Evolutionary conservation across 2,888 invertebrate species (phyloP), one percentile per base, ranked within the genome.

Genomic region (Nomada ferruginata): DNA sequence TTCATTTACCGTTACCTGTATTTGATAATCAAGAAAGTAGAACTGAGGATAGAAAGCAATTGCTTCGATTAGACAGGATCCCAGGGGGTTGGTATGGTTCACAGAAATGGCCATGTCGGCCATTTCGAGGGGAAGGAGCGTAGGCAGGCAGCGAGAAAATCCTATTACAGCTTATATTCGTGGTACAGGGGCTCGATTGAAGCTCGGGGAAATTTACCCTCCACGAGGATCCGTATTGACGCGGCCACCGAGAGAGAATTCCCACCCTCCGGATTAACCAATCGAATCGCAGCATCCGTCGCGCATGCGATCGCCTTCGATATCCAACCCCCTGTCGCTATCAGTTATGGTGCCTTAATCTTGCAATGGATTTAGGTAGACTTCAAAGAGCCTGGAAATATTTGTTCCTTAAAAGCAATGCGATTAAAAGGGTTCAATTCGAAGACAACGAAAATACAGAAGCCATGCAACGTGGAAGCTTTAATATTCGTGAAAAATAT

Each of bases 211-310:
- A 53, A 59, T 77, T 83, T 79, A 79, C 84, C 87, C 79, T 86
- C 65, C 75, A 53, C 79, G 64, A 64, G 76, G 82, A 79, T 88
- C 82, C 89, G 89, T 91, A 91, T 92, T 90, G 91, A 92, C 90
- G 90, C 89, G 90, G 86, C 88, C 70, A 10, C 44, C 70, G 44
- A 29, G 70, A 89, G 86, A 89, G 83, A 85, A 87, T 83, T 83
- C 89, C 87, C 89, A 87, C 89, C 89, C 88, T 84, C 84, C 57
- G 78, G 79, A 83, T 85, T 87, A 87, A 85, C 93, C 93, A 93
- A 93, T 93, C 91, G 83, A 88, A 88, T 80, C 88, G 78, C 93
- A 93, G 92, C 92, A 93, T 92, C 93, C 92, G 72, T 72, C 72
- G 91, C 92, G 92, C 92, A 93, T 93, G 93, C 93, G 93, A 89